Conservation (phyloP, 2,797 vertebrate species). For the Alosa sapidissima region DNA sequence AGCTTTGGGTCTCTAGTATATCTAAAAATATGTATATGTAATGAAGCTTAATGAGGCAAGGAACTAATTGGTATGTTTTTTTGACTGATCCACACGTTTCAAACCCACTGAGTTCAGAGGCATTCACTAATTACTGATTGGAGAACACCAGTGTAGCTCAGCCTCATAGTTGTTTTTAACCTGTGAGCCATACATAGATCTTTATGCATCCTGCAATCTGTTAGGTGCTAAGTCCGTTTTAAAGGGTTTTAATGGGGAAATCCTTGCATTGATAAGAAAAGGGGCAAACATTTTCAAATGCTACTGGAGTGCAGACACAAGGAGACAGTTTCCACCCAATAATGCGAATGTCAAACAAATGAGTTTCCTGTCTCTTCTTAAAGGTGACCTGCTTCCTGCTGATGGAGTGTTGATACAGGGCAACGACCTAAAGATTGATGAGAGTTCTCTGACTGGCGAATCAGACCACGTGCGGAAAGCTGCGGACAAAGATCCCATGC, state of each 20-base stretch:
- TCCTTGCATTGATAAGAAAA: neutral
- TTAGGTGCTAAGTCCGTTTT: neutral
- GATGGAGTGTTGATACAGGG: constrained; percentile 96
- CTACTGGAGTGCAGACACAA: neutral
- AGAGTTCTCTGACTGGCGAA: constrained; percentile 96
- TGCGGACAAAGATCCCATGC: constrained; percentile 93
- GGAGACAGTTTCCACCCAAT: neutral
- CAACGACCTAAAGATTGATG: constrained; percentile 96
- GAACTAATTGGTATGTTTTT: too few species aligned
- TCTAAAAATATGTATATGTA: neutral
- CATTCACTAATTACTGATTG: too few species aligned
- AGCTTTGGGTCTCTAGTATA: neutral
- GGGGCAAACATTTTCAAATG: neutral
- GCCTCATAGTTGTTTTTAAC: neutral
- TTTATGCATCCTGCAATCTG: neutral
- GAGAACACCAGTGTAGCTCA: neutral
- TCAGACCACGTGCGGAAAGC: constrained; percentile 95
- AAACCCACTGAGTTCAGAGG: too few species aligned
- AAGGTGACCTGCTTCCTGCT: constrained; percentile 93
- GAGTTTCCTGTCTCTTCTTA: neutral
- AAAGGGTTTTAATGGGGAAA: neutral
- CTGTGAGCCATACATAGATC: neutral
- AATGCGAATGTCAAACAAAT: neutral
- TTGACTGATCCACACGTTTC: too few species aligned
- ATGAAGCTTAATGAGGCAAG: neutral